Evolutionary conservation across 2,797 vertebrate species (phyloP), one percentile per base, ranked within the genome.

Genomic region (Holocentrus rufus): DNA sequence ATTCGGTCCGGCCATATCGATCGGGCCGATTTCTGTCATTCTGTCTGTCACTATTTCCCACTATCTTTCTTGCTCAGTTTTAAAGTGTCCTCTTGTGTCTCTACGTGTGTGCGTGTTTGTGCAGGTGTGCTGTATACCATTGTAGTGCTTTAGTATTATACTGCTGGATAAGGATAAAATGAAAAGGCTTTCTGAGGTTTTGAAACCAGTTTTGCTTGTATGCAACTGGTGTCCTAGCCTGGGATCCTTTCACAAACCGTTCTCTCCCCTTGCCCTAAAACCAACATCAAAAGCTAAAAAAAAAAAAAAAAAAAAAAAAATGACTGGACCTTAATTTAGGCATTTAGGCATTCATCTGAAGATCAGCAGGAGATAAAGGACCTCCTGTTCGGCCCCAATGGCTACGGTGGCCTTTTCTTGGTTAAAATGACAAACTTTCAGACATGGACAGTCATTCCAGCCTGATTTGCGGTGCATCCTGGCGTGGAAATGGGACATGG

Each of bases 391-490:
- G 54, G 54, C 54, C 54, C 54, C 27, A 8, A 9, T 27, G 54
- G 25, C 14, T 27, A 9, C 23, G 3, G 18, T 57, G 44, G 55
- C 52, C 49, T 55, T 65, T 30, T 61, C n/a, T 59, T 27, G 25
- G 50, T 52, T 77, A 47, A 60, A 53, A 46, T 68, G 58, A 63
- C 58, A 63, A 50, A 56, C 46, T 65, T 56, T 72, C 59, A 60
- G 54, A 74, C 76, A 79, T 55, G 53, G 53, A 27, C 20, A 46
- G 34, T 30, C 53, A 58, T 53, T 74, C 67, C 68, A 39, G 58
- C 65, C 78, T 76, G 65, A 80, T 80, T 75, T 67, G 63, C 58
- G n/a, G 73, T 57, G 58, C 54, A 61, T 71, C 23, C 49, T 44
- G 27, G 64, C 0, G 39, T 67, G 57, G 56, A 71, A 70, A 64